Conservation (phyloP, 2,797 vertebrate species). For the Chaenodraco wilsoni region DNA sequence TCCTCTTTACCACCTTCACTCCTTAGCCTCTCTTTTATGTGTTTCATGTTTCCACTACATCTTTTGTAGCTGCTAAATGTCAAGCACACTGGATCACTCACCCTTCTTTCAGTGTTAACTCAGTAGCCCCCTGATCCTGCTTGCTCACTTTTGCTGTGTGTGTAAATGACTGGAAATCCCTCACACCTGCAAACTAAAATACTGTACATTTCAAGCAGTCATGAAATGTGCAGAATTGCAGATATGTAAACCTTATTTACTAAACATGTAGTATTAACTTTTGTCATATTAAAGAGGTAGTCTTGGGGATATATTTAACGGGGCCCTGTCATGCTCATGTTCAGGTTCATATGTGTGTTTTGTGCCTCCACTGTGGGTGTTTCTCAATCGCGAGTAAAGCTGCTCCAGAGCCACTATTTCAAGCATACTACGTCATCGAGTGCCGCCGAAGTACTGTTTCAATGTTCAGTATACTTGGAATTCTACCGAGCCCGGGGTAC, state of each 20-base stretch:
- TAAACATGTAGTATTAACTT: background rate
- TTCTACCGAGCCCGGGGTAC: no score
- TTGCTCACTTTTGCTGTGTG: slow-evolving; percentile 22
- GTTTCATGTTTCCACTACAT: slow-evolving; percentile 20
- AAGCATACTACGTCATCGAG: no score
- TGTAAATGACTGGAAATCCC: slow-evolving; percentile 14
- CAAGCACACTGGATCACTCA: slow-evolving; percentile 21
- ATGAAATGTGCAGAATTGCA: background rate
- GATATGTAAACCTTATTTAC: background rate
- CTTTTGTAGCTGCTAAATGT: slow-evolving; percentile 42
- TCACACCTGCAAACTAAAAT: background rate
- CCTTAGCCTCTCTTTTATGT: slow-evolving; percentile 8
- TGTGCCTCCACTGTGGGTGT: no score
- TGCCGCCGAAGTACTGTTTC: no score
- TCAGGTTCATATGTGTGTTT: no score
- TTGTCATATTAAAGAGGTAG: background rate
- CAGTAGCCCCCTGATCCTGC: slow-evolving; percentile 34
- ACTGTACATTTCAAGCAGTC: background rate
- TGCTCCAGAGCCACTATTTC: no score
- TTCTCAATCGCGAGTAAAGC: no score
- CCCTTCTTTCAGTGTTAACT: slow-evolving; percentile 27
- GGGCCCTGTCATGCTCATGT: no score
- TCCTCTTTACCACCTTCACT: background rate
- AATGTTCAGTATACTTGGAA: no score
- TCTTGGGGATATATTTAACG: background rate